Conservation (phyloP, 64 coral and sea anemone genomes). For the Montipora cactus region DNA sequence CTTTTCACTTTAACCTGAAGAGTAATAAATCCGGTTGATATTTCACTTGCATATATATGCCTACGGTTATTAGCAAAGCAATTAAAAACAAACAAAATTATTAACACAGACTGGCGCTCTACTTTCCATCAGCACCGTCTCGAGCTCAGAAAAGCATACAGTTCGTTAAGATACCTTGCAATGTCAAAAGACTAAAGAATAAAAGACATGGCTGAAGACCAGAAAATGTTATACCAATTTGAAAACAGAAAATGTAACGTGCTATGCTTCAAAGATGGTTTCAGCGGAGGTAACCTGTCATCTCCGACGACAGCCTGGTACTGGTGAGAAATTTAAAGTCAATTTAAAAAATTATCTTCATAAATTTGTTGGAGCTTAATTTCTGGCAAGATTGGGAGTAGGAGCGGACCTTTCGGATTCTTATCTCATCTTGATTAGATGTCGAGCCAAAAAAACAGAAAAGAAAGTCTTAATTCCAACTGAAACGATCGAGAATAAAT, state of each 20-base stretch:
- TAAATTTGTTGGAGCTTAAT: not conserved
- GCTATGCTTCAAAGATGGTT: not conserved
- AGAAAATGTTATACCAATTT: not conserved
- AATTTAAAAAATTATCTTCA: not conserved
- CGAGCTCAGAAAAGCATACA: not conserved
- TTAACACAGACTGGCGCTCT: no score
- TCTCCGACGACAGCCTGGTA: not conserved
- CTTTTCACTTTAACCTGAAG: not conserved
- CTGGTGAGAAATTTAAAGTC: not conserved
- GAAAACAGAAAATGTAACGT: not conserved
- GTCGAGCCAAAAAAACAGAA: not conserved
- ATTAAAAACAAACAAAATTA: no score
- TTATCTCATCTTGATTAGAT: not conserved
- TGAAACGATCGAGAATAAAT: no score
- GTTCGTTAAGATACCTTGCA: not conserved
- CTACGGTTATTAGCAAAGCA: no score
- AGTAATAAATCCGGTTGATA: not conserved
- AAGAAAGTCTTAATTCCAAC: not conserved
- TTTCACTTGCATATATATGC: not conserved
- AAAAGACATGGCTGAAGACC: not conserved
- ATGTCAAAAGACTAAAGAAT: not conserved
- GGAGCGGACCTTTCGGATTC: no score
- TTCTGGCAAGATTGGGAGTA: not conserved
- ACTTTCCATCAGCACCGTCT: not conserved
- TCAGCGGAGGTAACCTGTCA: no score